Evolutionary conservation across 2,888 invertebrate species (phyloP).

Genomic region (Chrysina gloriosa): DNA sequence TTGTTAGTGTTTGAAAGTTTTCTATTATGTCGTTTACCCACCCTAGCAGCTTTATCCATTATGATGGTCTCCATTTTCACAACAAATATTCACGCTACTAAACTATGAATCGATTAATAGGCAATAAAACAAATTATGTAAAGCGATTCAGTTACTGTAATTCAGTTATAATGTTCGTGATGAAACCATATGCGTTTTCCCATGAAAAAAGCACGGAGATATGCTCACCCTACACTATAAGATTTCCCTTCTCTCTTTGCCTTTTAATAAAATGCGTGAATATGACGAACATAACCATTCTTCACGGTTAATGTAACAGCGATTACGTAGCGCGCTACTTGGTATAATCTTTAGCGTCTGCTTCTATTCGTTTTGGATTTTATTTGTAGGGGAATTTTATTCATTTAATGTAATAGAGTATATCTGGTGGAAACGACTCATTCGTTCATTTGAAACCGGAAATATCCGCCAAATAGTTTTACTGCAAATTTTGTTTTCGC

Average conservation of each 20-base stretch:
- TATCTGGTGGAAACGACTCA: no score
- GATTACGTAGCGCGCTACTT: slow-evolving; percentile 48
- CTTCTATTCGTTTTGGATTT: slow-evolving; percentile 3
- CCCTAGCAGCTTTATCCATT: slow-evolving; percentile 12
- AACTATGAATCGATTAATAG: slow-evolving; percentile 34
- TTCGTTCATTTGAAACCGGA: no score
- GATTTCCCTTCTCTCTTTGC: slow-evolving; percentile 40
- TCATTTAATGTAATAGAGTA: no score
- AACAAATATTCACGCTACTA: slow-evolving; percentile 34
- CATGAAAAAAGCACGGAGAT: slow-evolving; percentile 40
- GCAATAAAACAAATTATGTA: slow-evolving; percentile 34
- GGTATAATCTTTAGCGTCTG: slow-evolving; percentile 20
- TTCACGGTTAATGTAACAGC: slow-evolving; percentile 56
- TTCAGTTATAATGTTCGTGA: slow-evolving; percentile 38
- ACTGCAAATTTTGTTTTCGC: no score
- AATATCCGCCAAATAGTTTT: no score
- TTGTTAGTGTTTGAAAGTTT: slow-evolving; percentile 17
- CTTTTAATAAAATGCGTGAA: slow-evolving; percentile 52
- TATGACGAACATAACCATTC: slow-evolving; percentile 52
- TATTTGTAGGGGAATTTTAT: neutral
- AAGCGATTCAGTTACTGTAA: slow-evolving; percentile 34
- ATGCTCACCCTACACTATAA: neutral
- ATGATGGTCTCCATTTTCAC: slow-evolving; percentile 19
- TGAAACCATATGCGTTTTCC: slow-evolving; percentile 46
- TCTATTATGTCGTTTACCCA: neutral